phyloP scores from a whole-genome alignment of 2,888 invertebrate species.

The Cephalotes varians region DNA sequence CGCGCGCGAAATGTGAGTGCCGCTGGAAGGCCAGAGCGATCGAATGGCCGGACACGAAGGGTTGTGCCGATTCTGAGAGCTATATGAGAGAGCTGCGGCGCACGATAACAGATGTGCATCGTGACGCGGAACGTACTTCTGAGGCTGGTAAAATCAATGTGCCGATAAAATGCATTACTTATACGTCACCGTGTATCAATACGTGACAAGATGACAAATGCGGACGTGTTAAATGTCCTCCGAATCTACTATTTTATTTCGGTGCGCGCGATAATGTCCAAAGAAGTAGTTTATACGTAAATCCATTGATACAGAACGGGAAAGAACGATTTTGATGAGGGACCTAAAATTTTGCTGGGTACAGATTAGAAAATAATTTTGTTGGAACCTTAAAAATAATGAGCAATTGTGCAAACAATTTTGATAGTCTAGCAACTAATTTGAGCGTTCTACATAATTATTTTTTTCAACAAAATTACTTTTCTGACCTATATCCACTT shows the following conservation, averaged over 20 bases:
- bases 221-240: neutral
- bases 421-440: too few species aligned
- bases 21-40: slow-evolving; percentile 36
- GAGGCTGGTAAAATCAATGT: slow-evolving; percentile 39
- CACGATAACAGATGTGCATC: slow-evolving; percentile 39
- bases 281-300: slow-evolving; percentile 2
- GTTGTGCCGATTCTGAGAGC: slow-evolving; percentile 35
- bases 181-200: slow-evolving; percentile 6
- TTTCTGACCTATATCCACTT: too few species aligned
- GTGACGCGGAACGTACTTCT: slow-evolving; percentile 26
- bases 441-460: too few species aligned
- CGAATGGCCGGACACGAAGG: slow-evolving; percentile 42
- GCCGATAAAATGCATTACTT: slow-evolving; percentile 39
- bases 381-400: too few species aligned
- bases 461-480: too few species aligned
- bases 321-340: too few species aligned
- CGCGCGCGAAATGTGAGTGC: slow-evolving; percentile 56
- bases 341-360: too few species aligned
- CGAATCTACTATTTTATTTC: neutral
- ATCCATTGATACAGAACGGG: too few species aligned
- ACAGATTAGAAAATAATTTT: too few species aligned
- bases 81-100: neutral
- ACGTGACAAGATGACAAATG: slow-evolving; percentile 23
- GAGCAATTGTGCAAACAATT: too few species aligned
- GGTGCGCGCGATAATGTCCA: neutral